These are phyloP conservation scores for Eupelmus urozonus DNA, from an alignment of 2,888 invertebrate species.

Conservation along the genomic window DNA sequence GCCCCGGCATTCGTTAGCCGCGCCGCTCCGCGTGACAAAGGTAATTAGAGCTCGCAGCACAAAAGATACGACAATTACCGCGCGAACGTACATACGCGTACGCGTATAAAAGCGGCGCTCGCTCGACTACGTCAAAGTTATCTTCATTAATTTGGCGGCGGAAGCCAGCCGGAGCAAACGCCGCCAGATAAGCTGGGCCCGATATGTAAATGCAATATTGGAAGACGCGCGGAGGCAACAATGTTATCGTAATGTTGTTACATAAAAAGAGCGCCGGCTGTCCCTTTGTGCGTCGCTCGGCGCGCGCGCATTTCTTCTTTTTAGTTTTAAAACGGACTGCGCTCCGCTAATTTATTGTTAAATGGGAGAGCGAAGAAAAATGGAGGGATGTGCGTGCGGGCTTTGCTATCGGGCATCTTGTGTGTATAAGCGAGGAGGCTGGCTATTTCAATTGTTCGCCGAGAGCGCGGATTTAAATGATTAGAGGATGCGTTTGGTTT, in stretches of 20 bases:
- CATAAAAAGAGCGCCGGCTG: constrained; percentile 24
- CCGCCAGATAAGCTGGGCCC: constrained; percentile 49
- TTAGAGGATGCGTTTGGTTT: neutral
- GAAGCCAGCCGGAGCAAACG: constrained; percentile 17
- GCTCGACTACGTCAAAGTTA: constrained; percentile 54
- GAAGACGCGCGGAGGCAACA: constrained; percentile 35
- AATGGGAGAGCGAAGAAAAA: neutral
- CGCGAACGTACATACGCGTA: constrained; percentile 6
- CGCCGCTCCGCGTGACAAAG: constrained; percentile 54
- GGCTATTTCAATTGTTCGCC: constrained; percentile 44
- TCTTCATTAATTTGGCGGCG: constrained; percentile 60
- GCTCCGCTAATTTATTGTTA: constrained; percentile 48
- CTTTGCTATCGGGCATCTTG: constrained; percentile 41
- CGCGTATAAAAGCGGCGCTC: neutral
- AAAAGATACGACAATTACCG: constrained; percentile 59
- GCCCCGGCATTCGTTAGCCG: constrained; percentile 38
- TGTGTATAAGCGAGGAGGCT: neutral
- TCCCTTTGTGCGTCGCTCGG: neutral
- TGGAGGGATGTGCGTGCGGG: neutral
- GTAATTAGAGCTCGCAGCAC: constrained; percentile 53
- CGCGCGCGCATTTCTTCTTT: neutral
- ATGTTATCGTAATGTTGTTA: constrained; percentile 54
- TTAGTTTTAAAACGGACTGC: neutral
- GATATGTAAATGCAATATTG: constrained; percentile 57
- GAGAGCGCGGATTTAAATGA: constrained; percentile 41